Base-by-base conservation (phyloP, 2,113 vertebrate species). In the Sialia sialis region DNA sequence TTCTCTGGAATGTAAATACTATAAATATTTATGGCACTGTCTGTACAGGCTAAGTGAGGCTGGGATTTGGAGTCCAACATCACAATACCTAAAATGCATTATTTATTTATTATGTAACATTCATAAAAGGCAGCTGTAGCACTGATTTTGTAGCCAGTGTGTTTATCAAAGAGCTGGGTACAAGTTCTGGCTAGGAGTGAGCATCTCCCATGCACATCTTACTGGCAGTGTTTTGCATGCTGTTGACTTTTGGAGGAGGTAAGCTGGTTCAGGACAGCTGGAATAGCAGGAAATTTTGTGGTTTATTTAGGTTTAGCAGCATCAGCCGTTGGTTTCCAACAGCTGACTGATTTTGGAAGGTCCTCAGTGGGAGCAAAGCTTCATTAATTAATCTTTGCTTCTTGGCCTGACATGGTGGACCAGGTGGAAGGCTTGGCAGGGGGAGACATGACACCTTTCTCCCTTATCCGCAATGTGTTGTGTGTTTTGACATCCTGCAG, bases 31-130 rank as follows among this genome's bases (percentile, higher is more conserved):
- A 20, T 29, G 67, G 38, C 38, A 20, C 38, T 43, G 38, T 43
- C 51, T 77, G 88, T 88, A 77, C 76, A 93, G 86, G 76, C 79
- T 88, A 62, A 87, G 30, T 16, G 39, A 69, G 55, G 75, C 58
- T 90, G 63, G 68, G 85, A 88, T 91, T 87, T 84, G 51, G 54
- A 88, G 83, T 59, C 55, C 23, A 67, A 32, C 64, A 77, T 92
- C 48, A 43, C 83, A 70, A 84, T 80, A 43, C 43, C 90, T 86
- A 51, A 56, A 56, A 77, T 95, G 39, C 60, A 44, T 89, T 86
- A 67, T 84, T 90, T 88, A 51, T 92, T 94, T 88, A 51, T 92
- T 94, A 84, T 54, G 30, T 88, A 93, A 92, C 56, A 16, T 66
- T 41, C 55, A 26, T 16, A 73, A 51, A 66, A 73, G 34, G 20